Evolutionary conservation across 2,888 invertebrate species (phyloP), one percentile per base, ranked within the genome.

Genomic region (Pheosia gnoma): DNA sequence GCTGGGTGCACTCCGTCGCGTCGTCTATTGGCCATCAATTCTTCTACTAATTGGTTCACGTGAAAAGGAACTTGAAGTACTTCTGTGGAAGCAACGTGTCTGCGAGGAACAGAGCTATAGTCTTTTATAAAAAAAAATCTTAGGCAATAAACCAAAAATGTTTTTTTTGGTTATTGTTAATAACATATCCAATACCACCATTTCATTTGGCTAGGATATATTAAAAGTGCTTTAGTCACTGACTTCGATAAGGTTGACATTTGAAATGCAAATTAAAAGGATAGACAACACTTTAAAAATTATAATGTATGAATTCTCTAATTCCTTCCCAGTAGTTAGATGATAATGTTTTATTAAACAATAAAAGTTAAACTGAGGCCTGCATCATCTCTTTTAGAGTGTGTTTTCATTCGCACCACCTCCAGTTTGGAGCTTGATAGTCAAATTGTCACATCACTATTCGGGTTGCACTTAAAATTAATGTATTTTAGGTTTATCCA

Each of bases 21-120:
- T 77, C 76, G 79, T 77, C 85, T 84, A 86, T 88, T 85, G 83
- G 81, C 82, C 81, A 82, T 82, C 84, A 79, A 82, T 85, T 86
- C 86, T 84, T 83, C 75, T 78, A 75, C 86, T 89, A 89, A 90
- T 89, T 90, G 89, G 83, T 83, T 84, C 77, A 79, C 72, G 75
- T 74, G 77, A 78, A 82, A 78, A 71, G 78, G 74, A 74, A 79
- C 83, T 75, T 80, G 64, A 69, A 78, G 63, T 62, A 60, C 67
- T 67, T 64, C 55, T 62, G 11, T 39, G 36, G 66, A 70, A 59
- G 36, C 63, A 62, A 5, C 9, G 0, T 5, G 38, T 7, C 64
- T 77, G 49, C 77, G 80, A 69, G 2, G 11, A 70, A 43, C 10
- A 11, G 4, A 54, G 2, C 5, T 38, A 11, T 38, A 38, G 13